These are phyloP conservation scores for Mergus octosetaceus DNA, from an alignment of 2,797 vertebrate species.

Conservation along the genomic window DNA sequence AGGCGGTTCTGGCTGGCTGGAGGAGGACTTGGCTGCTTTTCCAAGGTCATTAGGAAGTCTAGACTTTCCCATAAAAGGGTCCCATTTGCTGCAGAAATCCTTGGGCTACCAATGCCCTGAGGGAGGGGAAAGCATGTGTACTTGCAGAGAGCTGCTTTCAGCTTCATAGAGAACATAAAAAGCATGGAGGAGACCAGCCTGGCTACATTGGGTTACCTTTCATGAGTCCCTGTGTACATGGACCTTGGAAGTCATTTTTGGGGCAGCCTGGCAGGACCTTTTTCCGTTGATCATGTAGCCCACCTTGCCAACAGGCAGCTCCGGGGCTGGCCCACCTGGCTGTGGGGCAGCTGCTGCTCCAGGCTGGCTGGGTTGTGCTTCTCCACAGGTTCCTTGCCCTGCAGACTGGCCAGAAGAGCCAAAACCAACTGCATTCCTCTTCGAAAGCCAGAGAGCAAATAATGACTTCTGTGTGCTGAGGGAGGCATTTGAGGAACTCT, in stretches of 20 bases:
- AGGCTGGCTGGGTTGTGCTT: slow-evolving; percentile 6
- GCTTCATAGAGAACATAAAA: not conserved
- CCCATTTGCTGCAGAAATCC: slow-evolving; percentile 42
- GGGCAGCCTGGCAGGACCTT: not conserved
- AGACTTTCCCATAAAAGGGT: slow-evolving; percentile 55
- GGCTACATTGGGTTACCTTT: not conserved
- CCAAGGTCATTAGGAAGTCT: slow-evolving; percentile 59
- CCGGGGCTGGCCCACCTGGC: not conserved
- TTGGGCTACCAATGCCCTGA: slow-evolving; percentile 5
- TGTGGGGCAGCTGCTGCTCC: not conserved
- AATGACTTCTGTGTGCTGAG: not conserved
- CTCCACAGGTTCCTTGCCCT: not conserved
- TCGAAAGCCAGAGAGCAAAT: slow-evolving; percentile 10
- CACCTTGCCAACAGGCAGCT: not conserved
- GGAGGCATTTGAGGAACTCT: not conserved
- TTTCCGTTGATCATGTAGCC: not conserved
- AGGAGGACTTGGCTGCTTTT: slow-evolving; percentile 47
- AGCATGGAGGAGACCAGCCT: not conserved
- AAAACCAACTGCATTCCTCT: slow-evolving; percentile 34
- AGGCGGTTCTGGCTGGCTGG: not conserved
- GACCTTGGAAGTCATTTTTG: not conserved
- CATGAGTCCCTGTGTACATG: not conserved
- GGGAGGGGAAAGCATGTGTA: not conserved
- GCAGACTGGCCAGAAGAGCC: slow-evolving; percentile 21
- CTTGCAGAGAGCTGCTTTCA: not conserved